phyloP scores from a whole-genome alignment of 2,113 vertebrate genomes.

The Scalopus aquaticus region DNA sequence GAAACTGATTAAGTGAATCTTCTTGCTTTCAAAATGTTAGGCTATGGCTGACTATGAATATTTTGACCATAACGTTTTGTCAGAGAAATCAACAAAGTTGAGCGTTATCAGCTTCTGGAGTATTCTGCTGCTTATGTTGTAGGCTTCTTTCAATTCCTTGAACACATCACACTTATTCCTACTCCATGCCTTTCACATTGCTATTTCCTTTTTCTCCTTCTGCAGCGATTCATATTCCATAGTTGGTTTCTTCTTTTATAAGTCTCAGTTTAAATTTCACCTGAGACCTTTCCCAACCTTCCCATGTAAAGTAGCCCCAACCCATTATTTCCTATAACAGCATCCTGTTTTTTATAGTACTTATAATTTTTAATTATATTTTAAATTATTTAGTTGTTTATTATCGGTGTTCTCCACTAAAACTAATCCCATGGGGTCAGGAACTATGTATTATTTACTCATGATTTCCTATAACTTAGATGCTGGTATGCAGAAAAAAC shows the following conservation, averaged over 20 bases:
- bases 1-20: not conserved
- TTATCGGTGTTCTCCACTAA: not conserved
- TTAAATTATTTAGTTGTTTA: slow-evolving; percentile 2
- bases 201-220: not conserved
- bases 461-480: not conserved
- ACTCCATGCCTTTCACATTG: not conserved
- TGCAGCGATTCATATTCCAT: not conserved
- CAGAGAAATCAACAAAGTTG: not conserved
- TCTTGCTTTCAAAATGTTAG: not conserved
- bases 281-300: not conserved
- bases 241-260: not conserved
- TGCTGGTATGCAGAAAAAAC: no score
- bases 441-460: not conserved
- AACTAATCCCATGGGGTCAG: not conserved
- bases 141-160: not conserved
- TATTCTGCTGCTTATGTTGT: not conserved
- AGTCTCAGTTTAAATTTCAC: not conserved
- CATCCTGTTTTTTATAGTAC: not conserved
- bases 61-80: not conserved
- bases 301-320: not conserved
- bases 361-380: not conserved
- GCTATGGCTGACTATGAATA: not conserved
- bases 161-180: not conserved
- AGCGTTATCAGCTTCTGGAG: not conserved
- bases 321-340: not conserved